These are phyloP conservation scores for Acrossocheilus wenchowensis DNA, from an alignment of 2,797 vertebrate species.

Conservation along the genomic window DNA sequence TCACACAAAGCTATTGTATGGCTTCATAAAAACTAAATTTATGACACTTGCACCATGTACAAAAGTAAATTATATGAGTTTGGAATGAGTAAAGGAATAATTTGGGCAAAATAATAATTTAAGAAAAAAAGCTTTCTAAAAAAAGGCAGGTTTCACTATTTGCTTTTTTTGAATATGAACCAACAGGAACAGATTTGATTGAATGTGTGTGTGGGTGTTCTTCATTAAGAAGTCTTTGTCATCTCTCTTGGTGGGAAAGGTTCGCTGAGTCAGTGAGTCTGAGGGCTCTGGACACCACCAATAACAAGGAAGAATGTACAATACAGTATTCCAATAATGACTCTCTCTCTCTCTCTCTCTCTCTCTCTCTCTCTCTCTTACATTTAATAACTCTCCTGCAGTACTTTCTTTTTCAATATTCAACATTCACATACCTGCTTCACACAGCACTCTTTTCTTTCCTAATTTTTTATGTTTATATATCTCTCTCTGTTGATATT, in stretches of 20 bases:
- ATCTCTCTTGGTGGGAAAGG: constrained; percentile 56
- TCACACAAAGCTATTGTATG: background rate
- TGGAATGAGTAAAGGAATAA: background rate
- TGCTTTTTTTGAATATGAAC: background rate
- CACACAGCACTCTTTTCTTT: background rate
- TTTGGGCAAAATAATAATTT: background rate
- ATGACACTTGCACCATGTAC: background rate
- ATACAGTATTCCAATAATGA: constrained; percentile 57
- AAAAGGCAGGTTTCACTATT: background rate
- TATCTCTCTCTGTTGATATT: background rate
- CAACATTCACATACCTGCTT: background rate
- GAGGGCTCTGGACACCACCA: constrained; percentile 65
- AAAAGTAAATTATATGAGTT: background rate
- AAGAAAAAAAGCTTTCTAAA: background rate
- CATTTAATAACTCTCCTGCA: constrained; percentile 6
- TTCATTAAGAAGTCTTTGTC: constrained; percentile 30
- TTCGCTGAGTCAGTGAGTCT: constrained; percentile 81
- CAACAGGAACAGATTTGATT: constrained; percentile 4
- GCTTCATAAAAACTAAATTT: background rate
- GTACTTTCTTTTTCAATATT: constrained; percentile 11
- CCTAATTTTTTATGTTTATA: background rate
- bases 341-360: background rate
- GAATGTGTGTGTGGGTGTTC: constrained; percentile 16
- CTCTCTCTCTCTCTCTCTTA: background rate
- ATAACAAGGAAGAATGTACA: constrained; percentile 72